Conservation (phyloP, 2,797 vertebrate genomes). For the Sandelia bainsii region DNA sequence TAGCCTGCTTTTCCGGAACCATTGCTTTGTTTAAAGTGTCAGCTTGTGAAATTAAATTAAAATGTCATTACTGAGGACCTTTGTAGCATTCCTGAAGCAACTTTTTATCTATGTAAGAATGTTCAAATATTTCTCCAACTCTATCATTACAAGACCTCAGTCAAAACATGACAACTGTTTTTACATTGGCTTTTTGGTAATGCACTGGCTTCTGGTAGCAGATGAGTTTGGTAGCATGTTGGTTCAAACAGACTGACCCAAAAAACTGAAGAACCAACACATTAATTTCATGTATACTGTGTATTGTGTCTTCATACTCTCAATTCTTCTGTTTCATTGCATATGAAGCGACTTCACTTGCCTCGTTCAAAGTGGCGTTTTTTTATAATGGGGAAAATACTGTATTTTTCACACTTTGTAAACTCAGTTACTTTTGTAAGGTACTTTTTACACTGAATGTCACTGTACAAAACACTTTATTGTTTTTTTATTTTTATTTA, state of each 20-base stretch:
- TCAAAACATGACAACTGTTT: conserved; percentile 31
- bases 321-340: conserved; percentile 64
- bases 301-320: conserved; percentile 44
- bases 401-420: conserved; percentile 95
- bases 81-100: conserved; percentile 57
- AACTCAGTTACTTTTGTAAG: conserved; percentile 89
- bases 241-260: conserved; percentile 41
- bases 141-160: conserved; percentile 39
- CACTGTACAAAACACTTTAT: conserved; percentile 57
- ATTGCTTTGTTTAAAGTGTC: conserved; percentile 39
- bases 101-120: conserved; percentile 45
- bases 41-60: conserved; percentile 30
- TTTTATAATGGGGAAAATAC: conserved; percentile 85
- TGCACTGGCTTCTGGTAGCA: conserved; percentile 32
- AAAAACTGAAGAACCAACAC: conserved; percentile 36
- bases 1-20: conserved; percentile 47
- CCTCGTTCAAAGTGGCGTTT: conserved; percentile 95
- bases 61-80: conserved; percentile 43
- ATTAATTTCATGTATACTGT: conserved; percentile 32
- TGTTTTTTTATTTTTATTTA: conserved; percentile 58
- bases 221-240: conserved; percentile 60
- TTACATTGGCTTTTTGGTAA: conserved; percentile 47
- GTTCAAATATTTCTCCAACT: conserved; percentile 27
- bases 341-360: conserved; percentile 87
- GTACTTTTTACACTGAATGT: conserved; percentile 78